Base-by-base conservation (phyloP, 2,888 invertebrate genomes). In the Chalcosyrphus nemorum region DNA sequence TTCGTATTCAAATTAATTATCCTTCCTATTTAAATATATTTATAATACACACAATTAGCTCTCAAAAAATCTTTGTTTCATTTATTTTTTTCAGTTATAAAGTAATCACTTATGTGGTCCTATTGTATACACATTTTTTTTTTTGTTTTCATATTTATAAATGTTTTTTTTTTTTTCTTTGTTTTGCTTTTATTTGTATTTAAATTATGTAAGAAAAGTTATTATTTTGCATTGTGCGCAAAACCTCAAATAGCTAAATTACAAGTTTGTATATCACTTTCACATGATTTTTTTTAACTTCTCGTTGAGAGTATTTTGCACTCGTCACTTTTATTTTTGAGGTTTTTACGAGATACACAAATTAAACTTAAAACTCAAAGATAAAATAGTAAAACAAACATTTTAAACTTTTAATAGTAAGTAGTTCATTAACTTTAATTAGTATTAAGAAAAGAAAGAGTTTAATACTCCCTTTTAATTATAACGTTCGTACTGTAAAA, bases 281-380 rank as follows among this genome's bases (percentile, higher is more conserved):
- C 9, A 47, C 19, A 68, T 52, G 78, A 43, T 66, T 24, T 63
- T 19, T 61, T 38, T 4, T 68, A 2, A 41, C 43, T 66, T 70
- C 43, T 74, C 45, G 65, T 54, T 54, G 3, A 32, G 32, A 32
- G 6, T 29, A n/a, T 35, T 15, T 2, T 4, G 4, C 2, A 41
- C 7, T n/a, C 15, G 1, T 59, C 27, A 13, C n/a, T n/a, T 21
- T 38, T 21, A 24, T 57, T 17, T 21, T 11, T 38, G 17, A 41
- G 6, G 24, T 41, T 11, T 13, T 38, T 13, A 38, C 35, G n/a
- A 2, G 38, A 54, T 19, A 32, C 17, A 75, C 41, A 66, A 80
- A 78, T 70, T 81, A 43, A 68, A 65, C 52, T 56, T 65, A n/a
- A 35, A 68, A 27, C 6, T n/a, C n/a, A n/a, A 80, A 75, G 45